Evolutionary conservation across 2,888 invertebrate genomes (phyloP), one percentile per base, ranked within the genome.

Genomic region (Phyto melanocephala): DNA sequence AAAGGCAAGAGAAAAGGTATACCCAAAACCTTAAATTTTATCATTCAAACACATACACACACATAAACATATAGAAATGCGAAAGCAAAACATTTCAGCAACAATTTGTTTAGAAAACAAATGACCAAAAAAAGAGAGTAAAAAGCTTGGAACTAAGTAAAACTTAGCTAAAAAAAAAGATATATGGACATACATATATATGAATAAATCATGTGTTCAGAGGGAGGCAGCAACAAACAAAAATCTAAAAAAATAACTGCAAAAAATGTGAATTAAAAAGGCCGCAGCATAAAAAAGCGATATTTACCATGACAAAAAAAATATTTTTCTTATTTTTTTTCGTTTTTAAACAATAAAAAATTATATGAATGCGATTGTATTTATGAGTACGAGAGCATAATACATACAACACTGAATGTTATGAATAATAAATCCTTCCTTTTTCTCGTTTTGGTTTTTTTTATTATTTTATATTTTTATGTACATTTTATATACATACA

Each of bases 361-460:
- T 6, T 20, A 40, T 33, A 54, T 63, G 22, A 40, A 37, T 56
- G 15, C 22, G 52, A 63, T 22, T 72, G 47, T 70, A 52, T 40
- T 72, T 76, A 45, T 76, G 52, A 67, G 15, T 54, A 20, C 63
- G 35, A 65, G n/a, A 35, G 13, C 17, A 8, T 6, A 15, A 56
- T 8, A 24, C 37, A 54, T 52, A 65, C 58, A 54, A 87, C 86
- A 86, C 87, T 45, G 86, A 88, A 88, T 86, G 88, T 89, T 89
- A 89, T 90, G 90, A 89, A 90, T 89, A 89, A 89, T 89, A 89
- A 89, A 90, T 87, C 86, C 85, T 85, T 86, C 6, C 37, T 42
- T 24, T 60, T 60, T 3, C 8, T 42, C n/a, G 54, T 54, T 45
- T 42, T 42, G 15, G 54, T 22, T 82, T 85, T 79, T 85, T 85